Base-by-base conservation (phyloP, 2,113 vertebrate species). In the Dendropsophus ebraccatus region DNA sequence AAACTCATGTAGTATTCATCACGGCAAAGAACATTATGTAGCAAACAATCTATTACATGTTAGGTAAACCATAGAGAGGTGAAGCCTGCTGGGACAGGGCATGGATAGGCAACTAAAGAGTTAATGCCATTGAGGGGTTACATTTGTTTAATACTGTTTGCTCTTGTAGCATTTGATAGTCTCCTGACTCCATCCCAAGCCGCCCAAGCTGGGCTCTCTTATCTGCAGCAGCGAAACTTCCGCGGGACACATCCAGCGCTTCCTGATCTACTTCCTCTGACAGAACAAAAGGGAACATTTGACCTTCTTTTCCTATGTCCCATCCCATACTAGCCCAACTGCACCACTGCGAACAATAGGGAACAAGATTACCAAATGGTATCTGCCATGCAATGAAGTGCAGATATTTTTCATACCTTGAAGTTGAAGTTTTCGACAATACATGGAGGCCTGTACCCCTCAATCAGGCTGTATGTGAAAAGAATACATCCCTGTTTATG, bases 251-350 rank as follows among this genome's bases (percentile, higher is more conserved):
- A 81, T 81, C 77, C 65, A 81, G 67, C 67, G 45, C 41, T 86
- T 86, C 84, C 84, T 86, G 84, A 80, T 70, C 62, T 56, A 69
- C 76, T 86, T 86, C 84, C 84, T 86, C 49, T 86, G 32, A 45
- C 32, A 58, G 77, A 86, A 86, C 84, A 86, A 86, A 75, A 81
- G 76, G 69, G 50, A 81, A 65, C 67, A 80, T 79, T 41, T 80
- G 77, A 80, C 84, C 49, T 67, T 58, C 10, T 73, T 73, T 80
- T 79, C 72, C 67, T 52, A 56, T 50, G 62, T 50, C 50, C 75
- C 50, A 70, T 80, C 32, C 84, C 37, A 37, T 41, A 28, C 37
- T 11, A 47, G 47, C 25, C 32, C 41, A 37, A 56, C 49, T 13
- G 54, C 45, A 72, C 12, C 52, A 56, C 10, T 45, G 50, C n/a